Evolutionary conservation across 2,113 vertebrate genomes (phyloP).

Genomic region (Pycnonotus jocosus): DNA sequence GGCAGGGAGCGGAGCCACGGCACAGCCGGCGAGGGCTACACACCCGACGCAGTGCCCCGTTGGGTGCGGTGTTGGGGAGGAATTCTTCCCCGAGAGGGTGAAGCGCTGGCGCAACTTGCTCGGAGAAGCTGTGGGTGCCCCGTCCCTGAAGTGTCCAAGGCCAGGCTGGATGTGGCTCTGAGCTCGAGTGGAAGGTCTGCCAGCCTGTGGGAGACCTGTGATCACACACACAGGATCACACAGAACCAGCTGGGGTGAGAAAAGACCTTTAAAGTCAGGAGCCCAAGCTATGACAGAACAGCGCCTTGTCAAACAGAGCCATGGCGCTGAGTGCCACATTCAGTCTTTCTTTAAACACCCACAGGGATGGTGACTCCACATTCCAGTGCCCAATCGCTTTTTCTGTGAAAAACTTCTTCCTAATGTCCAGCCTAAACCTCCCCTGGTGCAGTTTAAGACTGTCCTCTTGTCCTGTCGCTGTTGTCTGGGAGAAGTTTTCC

Average conservation of each 20-base stretch:
- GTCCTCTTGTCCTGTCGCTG: not conserved
- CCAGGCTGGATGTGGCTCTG: not conserved
- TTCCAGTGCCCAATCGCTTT: not conserved
- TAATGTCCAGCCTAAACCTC: not conserved
- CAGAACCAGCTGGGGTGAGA: rapidly evolving
- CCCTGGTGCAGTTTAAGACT: no score
- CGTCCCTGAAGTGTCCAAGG: not conserved
- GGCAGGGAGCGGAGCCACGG: not conserved
- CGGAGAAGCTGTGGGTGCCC: not conserved
- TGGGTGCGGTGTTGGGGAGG: rapidly evolving
- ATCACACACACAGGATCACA: rapidly evolving
- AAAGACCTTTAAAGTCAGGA: not conserved
- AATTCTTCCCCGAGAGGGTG: not conserved
- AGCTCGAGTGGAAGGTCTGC: not conserved
- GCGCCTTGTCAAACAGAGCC: rapidly evolving
- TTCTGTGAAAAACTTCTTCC: not conserved
- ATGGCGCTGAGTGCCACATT: rapidly evolving
- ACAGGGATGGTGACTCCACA: not conserved
- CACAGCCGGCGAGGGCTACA: rapidly evolving
- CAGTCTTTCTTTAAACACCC: not conserved
- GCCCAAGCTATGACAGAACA: not conserved
- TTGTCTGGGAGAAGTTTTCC: not conserved
- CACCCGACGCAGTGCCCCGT: rapidly evolving
- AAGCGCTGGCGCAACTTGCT: not conserved
- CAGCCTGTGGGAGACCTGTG: not conserved